Percentiles rank a stretch among this genome's conserved stretches.
Conservation (phyloP, 2,113 vertebrate genomes). For the Noturus placidus region DNA sequence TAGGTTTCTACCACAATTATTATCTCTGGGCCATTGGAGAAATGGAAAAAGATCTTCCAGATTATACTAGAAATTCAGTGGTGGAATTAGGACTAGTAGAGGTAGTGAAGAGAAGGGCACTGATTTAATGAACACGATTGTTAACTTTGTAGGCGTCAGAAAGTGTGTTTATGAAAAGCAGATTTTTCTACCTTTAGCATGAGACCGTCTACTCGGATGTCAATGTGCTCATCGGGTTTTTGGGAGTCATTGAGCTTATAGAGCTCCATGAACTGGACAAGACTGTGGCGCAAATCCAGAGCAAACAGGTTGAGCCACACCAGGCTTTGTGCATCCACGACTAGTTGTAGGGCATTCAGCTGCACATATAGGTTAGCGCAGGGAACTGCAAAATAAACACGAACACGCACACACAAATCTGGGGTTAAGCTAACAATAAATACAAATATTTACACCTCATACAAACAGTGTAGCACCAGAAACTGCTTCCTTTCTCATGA, state of each 20-base stretch:
- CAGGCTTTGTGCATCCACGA: slow-evolving; percentile 91
- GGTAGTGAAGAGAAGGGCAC: not conserved
- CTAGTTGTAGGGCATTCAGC: slow-evolving; percentile 94
- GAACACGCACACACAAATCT: slow-evolving; percentile 23
- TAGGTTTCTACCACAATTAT: not conserved
- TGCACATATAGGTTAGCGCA: slow-evolving; percentile 93
- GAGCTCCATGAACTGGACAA: slow-evolving; percentile 95
- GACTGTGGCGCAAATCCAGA: slow-evolving; percentile 92
- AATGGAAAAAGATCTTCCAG: not conserved
- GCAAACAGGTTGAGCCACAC: slow-evolving; percentile 97
- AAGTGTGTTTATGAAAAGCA: not conserved
- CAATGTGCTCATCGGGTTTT: slow-evolving; percentile 94
- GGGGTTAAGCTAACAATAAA: not conserved
- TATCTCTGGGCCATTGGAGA: not conserved
- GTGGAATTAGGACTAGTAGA: not conserved
- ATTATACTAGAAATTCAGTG: not conserved
- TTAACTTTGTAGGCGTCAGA: not conserved
- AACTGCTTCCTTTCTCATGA: not conserved
- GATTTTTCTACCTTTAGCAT: slow-evolving; percentile 89
- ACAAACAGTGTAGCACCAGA: not conserved
- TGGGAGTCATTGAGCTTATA: slow-evolving; percentile 93
- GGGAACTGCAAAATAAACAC: slow-evolving; percentile 76
- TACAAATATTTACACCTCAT: not conserved
- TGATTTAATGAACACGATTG: not conserved
- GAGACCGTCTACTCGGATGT: slow-evolving; percentile 90